Base-by-base conservation (phyloP, 2,113 vertebrate species). In the Hirundichthys speculiger region DNA sequence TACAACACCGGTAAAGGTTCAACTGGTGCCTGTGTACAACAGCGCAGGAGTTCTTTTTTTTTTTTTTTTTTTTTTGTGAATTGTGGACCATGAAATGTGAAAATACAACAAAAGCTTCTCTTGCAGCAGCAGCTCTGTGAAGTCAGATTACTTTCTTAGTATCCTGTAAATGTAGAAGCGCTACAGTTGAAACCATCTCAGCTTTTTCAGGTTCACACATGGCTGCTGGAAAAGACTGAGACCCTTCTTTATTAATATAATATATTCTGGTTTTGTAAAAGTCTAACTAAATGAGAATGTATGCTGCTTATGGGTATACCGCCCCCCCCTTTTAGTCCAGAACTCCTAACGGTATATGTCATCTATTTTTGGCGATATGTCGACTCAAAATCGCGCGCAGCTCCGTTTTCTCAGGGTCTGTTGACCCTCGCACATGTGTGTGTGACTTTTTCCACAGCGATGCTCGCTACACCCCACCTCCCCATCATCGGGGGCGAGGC, bases 401-500 rank as follows among this genome's bases (percentile, higher is more conserved):
- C 58, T 69, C 69, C 38, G 41, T 78, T 85, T 87, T 87, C 86
- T 89, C 84, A 86, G 82, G 82, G 71, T 68, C 74, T 71, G 64
- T 66, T 79, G 77, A 84, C 75, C 79, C 66, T 77, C 53, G 67
- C 74, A 79, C 82, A 82, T 72, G 54, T 64, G 67, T 25, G 55
- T 89, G 86, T 69, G 77, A 87, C 63, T 83, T 87, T 90, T 86
- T 88, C 76, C 83, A 85, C 40, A 42, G 67, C n/a, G 1, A 73
- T 59, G 77, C 72, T 80, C 66, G 46, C 71, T 66, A 24, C 77
- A 71, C 77, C 22, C 75, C 84, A 64, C 69, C 77, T 70, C 83
- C 70, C 57, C 72, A 80, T 61, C 77, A 71, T 52, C 54, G 56
- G 80, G 77, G 80, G 77, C 75, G 83, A 89, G 67, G 64, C 13